Evolutionary conservation across 1,140 invertebrate genomes (phyloP).

Genomic region (Diabrotica virgifera): DNA sequence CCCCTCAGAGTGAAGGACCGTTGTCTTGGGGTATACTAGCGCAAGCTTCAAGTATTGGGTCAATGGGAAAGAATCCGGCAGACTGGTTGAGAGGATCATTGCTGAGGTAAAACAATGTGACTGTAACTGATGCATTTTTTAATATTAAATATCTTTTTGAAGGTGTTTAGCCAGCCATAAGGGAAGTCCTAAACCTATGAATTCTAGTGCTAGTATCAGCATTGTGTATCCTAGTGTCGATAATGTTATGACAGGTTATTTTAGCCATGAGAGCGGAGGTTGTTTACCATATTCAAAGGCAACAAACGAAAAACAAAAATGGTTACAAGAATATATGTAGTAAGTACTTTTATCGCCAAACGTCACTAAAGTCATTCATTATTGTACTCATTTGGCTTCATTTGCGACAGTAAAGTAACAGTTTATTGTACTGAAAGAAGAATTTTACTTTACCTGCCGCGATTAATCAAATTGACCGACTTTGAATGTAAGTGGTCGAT

Average conservation of each 20-base stretch:
- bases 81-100: constrained; percentile 70
- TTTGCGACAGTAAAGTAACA: too few species aligned
- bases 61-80: constrained; percentile 67
- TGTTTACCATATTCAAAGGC: constrained; percentile 85
- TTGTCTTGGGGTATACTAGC: constrained; percentile 69
- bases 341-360: constrained; percentile 58
- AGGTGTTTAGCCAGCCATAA: constrained; percentile 58
- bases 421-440: too few species aligned
- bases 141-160: background rate
- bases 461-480: too few species aligned
- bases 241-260: constrained; percentile 80
- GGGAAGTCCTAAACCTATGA: constrained; percentile 38
- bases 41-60: constrained; percentile 90
- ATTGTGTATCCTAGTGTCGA: constrained; percentile 69
- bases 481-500: too few species aligned
- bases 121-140: background rate
- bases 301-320: constrained; percentile 80
- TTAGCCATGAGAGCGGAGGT: constrained; percentile 78
- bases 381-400: too few species aligned
- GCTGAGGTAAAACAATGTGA: constrained; percentile 36
- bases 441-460: too few species aligned
- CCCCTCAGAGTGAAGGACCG: constrained; percentile 52
- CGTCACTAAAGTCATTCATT: too few species aligned
- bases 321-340: constrained; percentile 77
- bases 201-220: constrained; percentile 41